Evolutionary conservation across 2,888 invertebrate species (phyloP), one percentile per base, ranked within the genome.

Genomic region (Drosophila quinaria): DNA sequence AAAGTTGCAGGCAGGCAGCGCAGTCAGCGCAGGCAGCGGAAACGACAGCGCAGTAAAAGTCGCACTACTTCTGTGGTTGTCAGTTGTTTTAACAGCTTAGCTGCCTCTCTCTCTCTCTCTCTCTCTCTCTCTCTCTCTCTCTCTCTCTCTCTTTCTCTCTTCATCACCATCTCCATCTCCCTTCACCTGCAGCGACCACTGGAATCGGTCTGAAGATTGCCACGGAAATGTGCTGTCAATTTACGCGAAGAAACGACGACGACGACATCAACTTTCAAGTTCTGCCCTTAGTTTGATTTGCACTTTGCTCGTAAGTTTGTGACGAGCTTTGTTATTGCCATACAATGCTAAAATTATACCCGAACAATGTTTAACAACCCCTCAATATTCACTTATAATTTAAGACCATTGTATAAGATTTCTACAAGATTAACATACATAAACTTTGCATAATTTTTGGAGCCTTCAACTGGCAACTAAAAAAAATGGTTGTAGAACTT

Each of bases 61-160:
- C 88, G 87, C 84, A 85, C 89, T 85, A 89, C 86, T 89, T 89
- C 90, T 89, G 86, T 74, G 86, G 86, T 85, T 86, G 90, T 81
- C 90, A 86, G 90, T 86, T 86, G 85, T 86, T 89, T 89, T 85
- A 86, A 89, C 84, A 85, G 89, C 84, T 84, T 87, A 87, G 87
- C 68, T 67, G 50, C 46, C 51, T 44, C 55, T 17, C 8, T 15
- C 11, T n/a, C 6, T 2, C 8, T 15, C 11, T 4, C 39, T 10
- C 29, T 4, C n/a, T 25, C 25, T 25, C 25, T 25, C 4, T 4
- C 2, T 25, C 29, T 15, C n/a, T 6, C n/a, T 11, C 42, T 17
- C 42, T 15, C 1, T 25, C 5, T 5, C 4, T 29, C 31, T 15
- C n/a, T 6, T 8, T 11, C 42, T 17, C 35, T 17, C 1, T 37